These are phyloP conservation scores for Neuroterus valhalla DNA, from an alignment of 1,140 invertebrate genomes.

Conservation along the genomic window DNA sequence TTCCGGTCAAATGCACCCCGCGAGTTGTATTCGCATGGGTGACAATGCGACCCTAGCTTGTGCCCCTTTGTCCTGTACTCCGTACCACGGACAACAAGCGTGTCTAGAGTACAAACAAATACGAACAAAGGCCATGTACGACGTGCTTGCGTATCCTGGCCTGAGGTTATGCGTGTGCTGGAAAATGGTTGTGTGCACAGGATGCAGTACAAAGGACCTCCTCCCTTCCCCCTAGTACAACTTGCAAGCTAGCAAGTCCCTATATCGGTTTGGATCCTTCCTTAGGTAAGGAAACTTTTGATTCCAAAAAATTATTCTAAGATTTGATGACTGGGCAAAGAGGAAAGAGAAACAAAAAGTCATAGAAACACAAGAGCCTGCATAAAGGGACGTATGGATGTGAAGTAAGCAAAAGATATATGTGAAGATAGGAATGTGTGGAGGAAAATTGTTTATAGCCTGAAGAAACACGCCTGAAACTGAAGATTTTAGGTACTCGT, in stretches of 20 bases:
- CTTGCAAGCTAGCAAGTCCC: not conserved
- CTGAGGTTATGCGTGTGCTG: conserved; percentile 8
- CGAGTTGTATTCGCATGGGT: not conserved
- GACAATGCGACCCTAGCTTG: conserved; percentile 6
- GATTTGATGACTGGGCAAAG: too few relatives aligned
- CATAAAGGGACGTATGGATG: too few relatives aligned
- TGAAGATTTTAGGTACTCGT: too few relatives aligned
- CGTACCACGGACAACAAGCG: conserved; percentile 1
- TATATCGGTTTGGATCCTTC: not conserved
- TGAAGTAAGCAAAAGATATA: too few relatives aligned
- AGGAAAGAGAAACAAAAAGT: too few relatives aligned
- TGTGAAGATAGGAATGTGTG: too few relatives aligned
- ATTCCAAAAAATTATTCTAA: too few relatives aligned
- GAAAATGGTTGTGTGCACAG: not conserved
- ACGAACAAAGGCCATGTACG: conserved; percentile 31
- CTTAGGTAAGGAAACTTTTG: not conserved
- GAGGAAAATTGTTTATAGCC: too few relatives aligned
- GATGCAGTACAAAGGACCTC: not conserved
- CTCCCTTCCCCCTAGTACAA: not conserved
- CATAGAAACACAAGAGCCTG: too few relatives aligned
- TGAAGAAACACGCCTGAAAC: too few relatives aligned
- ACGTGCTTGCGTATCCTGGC: not conserved
- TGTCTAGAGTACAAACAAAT: conserved; percentile 12
- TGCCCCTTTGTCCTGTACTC: conserved; percentile 7
- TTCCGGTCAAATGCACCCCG: not conserved